Evolutionary conservation across 2,888 invertebrate genomes (phyloP), one percentile per base, ranked within the genome.

Genomic region (Caenorhabditis imperialis): DNA sequence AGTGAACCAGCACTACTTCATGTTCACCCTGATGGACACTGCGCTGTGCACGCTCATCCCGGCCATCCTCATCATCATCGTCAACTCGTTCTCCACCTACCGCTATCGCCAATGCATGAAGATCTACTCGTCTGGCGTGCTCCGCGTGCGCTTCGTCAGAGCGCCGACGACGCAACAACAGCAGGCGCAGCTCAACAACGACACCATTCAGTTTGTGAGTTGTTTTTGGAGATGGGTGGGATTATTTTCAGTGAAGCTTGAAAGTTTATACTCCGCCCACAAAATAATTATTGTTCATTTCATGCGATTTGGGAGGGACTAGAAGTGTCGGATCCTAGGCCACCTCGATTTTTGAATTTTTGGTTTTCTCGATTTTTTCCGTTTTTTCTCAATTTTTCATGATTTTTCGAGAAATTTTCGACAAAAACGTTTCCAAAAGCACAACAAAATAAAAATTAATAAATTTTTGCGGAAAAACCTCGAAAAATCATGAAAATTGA

Each of bases 91-190:
- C 70, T 81, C 83, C 63, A 87, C 82, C 40, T 83, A 79, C 53
- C 78, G 87, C 42, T 86, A 86, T 69, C 81, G 84, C 0, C 85
- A 87, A 76, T 87, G 87, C 75, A 87, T 87, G 87, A 84, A 84
- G 58, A 79, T 87, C 72, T 87, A 87, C 70, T 80, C 86, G 6
- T 82, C 84, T 8, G 87, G 87, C 7, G 79, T 86, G 37, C 76
- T 87, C 5, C 65, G 85, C 14, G 87, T 87, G n/a, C 81, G 86
- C 14, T 86, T 86, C 44, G 63, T 75, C 7, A 57, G 65, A 4
- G 70, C 70, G 44, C 75, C 75, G 35, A 75, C 63, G 4, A 75
- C 70, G 2, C 47, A 63, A 44, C 75, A 75, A 33, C 60, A 71
- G 20, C 63, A 54, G 35, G 40, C 60, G 23, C 70, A 71, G 20